Evolutionary conservation across 2,113 vertebrate species (phyloP).

Genomic region (Ellobius talpinus): DNA sequence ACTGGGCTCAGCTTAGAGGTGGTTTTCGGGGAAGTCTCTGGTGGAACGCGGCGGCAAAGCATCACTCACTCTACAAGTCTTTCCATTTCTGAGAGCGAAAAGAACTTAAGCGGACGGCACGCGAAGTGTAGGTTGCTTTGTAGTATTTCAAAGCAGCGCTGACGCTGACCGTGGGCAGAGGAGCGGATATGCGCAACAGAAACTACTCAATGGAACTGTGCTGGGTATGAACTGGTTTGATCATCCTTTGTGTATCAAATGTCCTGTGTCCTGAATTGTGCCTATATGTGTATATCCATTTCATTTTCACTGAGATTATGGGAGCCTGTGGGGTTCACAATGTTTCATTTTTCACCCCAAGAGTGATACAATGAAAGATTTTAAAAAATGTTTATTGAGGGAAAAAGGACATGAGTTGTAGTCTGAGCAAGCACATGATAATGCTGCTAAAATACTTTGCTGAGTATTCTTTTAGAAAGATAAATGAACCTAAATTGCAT

Average conservation of each 20-base stretch:
- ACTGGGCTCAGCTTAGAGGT: background rate
- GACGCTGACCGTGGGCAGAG: conserved; percentile 67
- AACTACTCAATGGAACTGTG: conserved; percentile 67
- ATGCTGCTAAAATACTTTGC: conserved; percentile 51
- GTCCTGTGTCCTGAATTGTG: conserved; percentile 70
- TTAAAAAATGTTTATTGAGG: conserved; percentile 4
- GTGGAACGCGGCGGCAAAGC: conserved; percentile 29
- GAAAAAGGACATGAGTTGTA: background rate
- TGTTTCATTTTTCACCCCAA: conserved; percentile 13
- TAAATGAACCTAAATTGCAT: conserved; percentile 4
- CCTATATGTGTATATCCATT: conserved; percentile 51
- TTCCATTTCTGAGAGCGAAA: conserved; percentile 9
- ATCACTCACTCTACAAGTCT: background rate
- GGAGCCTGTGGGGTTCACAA: background rate
- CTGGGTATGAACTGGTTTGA: conserved; percentile 71
- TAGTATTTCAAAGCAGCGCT: conserved; percentile 60
- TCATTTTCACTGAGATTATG: conserved; percentile 47
- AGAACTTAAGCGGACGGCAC: conserved; percentile 42
- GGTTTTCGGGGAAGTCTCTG: background rate
- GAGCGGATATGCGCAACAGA: conserved; percentile 62
- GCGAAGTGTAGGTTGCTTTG: conserved; percentile 64
- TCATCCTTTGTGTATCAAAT: conserved; percentile 69
- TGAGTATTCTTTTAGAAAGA: conserved; percentile 39
- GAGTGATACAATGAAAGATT: conserved; percentile 44
- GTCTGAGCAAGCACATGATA: background rate